Percentiles rank a stretch among this genome's conserved stretches.
Conservation (phyloP, 2,797 vertebrate species). For the Epinephelus awoara region DNA sequence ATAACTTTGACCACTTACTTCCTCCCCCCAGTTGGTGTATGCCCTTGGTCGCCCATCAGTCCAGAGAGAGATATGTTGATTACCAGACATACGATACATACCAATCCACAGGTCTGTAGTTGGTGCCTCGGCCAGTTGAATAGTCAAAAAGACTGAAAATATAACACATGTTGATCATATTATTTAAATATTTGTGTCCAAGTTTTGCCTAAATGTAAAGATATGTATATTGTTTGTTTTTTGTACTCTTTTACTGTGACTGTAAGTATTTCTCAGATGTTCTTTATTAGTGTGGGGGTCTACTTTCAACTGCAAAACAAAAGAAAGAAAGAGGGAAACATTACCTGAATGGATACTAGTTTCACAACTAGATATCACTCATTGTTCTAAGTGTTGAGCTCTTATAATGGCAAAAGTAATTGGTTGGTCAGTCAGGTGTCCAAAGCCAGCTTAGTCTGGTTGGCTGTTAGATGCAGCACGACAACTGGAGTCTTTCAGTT, state of each 20-base stretch:
- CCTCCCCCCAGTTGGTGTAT: rapidly evolving
- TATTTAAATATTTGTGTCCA: not conserved
- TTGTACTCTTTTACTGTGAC: too few relatives aligned
- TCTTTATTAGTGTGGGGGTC: too few relatives aligned
- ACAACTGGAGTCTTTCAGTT: not conserved
- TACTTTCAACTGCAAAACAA: too few relatives aligned
- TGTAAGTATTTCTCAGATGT: too few relatives aligned
- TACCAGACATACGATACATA: rapidly evolving
- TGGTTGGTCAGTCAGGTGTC: not conserved
- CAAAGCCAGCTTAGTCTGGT: not conserved
- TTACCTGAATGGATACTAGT: too few relatives aligned
- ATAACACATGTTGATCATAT: not conserved
- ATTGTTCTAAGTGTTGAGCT: not conserved
- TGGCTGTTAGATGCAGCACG: not conserved
- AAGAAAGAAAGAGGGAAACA: too few relatives aligned
- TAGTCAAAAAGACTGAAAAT: slow-evolving; percentile 43
- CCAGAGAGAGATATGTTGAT: not conserved
- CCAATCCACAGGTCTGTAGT: slow-evolving; percentile 47
- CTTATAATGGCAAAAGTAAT: not conserved
- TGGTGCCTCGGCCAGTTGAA: not conserved
- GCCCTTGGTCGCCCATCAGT: slow-evolving; percentile 28
- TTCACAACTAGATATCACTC: not conserved
- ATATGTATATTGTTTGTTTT: too few relatives aligned
- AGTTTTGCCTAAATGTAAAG: not conserved
- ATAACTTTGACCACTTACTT: not conserved